phyloP scores from a whole-genome alignment of 2,888 invertebrate species.

The Eilema depressum region DNA sequence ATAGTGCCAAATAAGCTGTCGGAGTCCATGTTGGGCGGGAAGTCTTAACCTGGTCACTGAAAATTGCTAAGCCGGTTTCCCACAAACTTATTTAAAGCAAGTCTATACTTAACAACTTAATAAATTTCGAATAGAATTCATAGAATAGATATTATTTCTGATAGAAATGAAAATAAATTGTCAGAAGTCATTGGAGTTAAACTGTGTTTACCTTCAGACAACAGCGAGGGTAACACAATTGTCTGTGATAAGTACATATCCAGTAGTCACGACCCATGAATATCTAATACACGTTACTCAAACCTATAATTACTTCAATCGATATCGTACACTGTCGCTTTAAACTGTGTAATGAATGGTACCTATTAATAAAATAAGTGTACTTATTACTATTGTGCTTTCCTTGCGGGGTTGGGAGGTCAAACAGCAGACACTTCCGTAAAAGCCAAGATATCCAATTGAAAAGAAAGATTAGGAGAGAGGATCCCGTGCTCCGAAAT shows the following conservation, averaged over 20 bases:
- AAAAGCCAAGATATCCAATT: too few species aligned
- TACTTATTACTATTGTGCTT: too few species aligned
- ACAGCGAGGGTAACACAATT: background rate
- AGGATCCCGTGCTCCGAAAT: too few species aligned
- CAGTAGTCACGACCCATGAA: background rate
- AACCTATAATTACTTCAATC: constrained; percentile 3
- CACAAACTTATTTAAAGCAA: too few species aligned
- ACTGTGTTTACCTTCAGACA: background rate
- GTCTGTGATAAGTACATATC: background rate
- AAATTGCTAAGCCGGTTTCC: too few species aligned
- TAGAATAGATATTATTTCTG: background rate
- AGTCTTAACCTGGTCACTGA: too few species aligned
- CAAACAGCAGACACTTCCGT: too few species aligned
- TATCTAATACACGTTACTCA: background rate
- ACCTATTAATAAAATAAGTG: too few species aligned
- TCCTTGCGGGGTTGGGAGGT: too few species aligned
- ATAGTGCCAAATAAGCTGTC: too few species aligned
- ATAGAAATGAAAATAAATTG: background rate
- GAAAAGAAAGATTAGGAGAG: too few species aligned
- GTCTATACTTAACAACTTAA: background rate
- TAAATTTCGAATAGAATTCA: background rate
- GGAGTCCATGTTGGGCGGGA: too few species aligned
- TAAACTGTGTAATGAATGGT: background rate
- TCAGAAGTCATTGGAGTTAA: background rate
- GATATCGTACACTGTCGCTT: background rate